Conservation (phyloP, 2,113 vertebrate genomes). For the Ondatra zibethicus region DNA sequence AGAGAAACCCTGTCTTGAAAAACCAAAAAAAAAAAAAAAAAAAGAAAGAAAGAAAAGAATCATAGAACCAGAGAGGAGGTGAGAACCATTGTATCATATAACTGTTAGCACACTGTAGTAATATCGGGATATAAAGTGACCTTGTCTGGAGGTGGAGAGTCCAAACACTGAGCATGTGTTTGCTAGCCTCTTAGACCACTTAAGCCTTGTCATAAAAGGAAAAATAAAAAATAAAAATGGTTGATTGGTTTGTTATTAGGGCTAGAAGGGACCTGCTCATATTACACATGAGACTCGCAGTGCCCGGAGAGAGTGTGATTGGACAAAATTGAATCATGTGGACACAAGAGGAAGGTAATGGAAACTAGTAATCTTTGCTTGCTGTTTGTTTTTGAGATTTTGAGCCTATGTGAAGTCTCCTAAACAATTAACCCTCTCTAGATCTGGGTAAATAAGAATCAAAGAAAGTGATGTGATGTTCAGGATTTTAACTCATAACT, state of each 20-base stretch:
- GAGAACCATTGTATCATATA: neutral
- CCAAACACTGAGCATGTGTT: neutral
- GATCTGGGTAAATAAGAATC: neutral
- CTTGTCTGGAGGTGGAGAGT: neutral
- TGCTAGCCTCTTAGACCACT: neutral
- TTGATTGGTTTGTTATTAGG: conserved; percentile 7
- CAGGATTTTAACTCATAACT: conserved; percentile 23
- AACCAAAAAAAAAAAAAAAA: too few relatives aligned
- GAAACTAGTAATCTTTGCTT: neutral
- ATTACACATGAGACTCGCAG: neutral
- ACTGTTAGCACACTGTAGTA: neutral
- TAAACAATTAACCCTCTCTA: neutral
- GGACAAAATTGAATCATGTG: neutral
- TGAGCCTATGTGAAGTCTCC: neutral
- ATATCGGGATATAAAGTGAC: neutral
- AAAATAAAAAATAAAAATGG: neutral
- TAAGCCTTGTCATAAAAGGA: neutral
- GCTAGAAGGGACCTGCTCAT: neutral
- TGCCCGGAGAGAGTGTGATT: neutral
- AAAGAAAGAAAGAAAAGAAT: too few relatives aligned
- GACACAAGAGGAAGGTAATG: neutral
- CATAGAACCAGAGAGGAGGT: neutral
- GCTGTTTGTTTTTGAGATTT: conserved; percentile 35
- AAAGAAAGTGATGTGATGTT: conserved; percentile 38
- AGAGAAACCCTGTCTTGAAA: too few relatives aligned